Evolutionary conservation across 2,113 vertebrate species (phyloP).

Genomic region (Calyptomena viridis): DNA sequence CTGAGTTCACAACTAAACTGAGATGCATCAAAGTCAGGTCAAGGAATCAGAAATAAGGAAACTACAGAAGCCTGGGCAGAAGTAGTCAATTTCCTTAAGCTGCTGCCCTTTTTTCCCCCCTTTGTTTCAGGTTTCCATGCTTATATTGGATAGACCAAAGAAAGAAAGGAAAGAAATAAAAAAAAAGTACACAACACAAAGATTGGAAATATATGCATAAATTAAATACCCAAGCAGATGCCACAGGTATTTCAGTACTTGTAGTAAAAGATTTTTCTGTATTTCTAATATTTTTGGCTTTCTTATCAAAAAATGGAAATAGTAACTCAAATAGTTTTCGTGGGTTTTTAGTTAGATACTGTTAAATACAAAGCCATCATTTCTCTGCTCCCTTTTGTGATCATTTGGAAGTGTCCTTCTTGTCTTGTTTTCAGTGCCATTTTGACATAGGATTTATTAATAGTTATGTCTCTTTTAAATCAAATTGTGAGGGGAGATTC

Average conservation of each 20-base stretch:
- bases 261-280: neutral
- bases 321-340: neutral
- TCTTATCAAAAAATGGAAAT: neutral
- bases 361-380: neutral
- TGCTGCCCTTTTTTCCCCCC: rapidly evolving
- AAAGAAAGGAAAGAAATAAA: neutral
- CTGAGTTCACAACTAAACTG: neutral
- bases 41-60: slow-evolving; percentile 42
- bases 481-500: neutral
- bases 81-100: neutral
- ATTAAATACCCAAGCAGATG: neutral
- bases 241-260: neutral
- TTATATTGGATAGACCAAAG: neutral
- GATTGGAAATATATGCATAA: neutral
- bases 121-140: neutral
- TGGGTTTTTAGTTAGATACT: neutral
- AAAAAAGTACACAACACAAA: neutral
- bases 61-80: neutral
- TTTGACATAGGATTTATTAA: neutral
- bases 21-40: slow-evolving; percentile 55
- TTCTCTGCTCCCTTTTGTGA: neutral
- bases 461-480: neutral
- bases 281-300: neutral
- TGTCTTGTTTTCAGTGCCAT: neutral
- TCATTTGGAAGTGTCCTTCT: neutral